Conservation (phyloP, 2,888 invertebrate genomes). For the Scaeva pyrastri region DNA sequence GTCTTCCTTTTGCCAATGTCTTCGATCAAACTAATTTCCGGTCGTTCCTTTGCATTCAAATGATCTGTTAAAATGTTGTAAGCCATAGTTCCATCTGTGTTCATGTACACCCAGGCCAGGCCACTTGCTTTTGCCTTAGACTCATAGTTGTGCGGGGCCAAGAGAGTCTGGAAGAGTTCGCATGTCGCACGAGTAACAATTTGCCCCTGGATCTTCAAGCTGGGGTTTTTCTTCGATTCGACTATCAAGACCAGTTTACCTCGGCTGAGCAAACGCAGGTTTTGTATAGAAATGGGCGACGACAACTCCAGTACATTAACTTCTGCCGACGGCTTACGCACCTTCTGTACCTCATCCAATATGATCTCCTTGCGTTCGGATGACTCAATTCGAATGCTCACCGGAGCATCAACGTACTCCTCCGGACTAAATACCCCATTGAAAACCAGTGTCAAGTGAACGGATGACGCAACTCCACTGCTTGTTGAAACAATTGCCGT, state of each 20-base stretch:
- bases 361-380: constrained; percentile 90
- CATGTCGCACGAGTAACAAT: constrained; percentile 91
- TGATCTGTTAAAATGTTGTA: constrained; percentile 91
- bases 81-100: constrained; percentile 90
- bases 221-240: constrained; percentile 88
- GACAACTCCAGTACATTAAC: constrained; percentile 91
- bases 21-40: constrained; percentile 89
- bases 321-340: constrained; percentile 90
- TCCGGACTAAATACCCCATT: constrained; percentile 90
- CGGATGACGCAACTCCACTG: constrained; percentile 91
- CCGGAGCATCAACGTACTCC: constrained; percentile 87
- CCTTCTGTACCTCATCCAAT: constrained; percentile 88
- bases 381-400: constrained; percentile 89
- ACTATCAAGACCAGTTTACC: constrained; percentile 90
- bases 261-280: constrained; percentile 90
- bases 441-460: constrained; percentile 92
- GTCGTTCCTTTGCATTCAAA: constrained; percentile 85
- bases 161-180: constrained; percentile 91
- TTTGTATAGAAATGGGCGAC: constrained; percentile 90
- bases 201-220: constrained; percentile 88
- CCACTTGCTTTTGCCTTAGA: constrained; percentile 86
- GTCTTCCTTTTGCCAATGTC: constrained; percentile 89
- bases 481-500: constrained; percentile 94
- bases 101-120: constrained; percentile 91
- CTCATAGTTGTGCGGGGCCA: constrained; percentile 85